A percentile compares a stretch with the other conserved stretches of the same genome.
Evolutionary conservation across 2,888 invertebrate species (phyloP).

Genomic region (Ferrisia virgata): DNA sequence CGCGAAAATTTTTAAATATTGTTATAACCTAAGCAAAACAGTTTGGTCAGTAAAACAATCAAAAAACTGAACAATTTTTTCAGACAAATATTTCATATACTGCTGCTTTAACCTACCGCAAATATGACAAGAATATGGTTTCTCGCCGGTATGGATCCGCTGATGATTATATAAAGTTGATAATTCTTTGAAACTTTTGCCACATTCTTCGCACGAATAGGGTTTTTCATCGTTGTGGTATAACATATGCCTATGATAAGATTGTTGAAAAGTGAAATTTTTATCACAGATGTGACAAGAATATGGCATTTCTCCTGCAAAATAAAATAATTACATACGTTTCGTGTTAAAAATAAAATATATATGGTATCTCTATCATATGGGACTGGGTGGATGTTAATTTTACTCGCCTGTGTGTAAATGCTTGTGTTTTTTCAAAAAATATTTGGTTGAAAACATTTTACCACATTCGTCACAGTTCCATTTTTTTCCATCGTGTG

Average conservation of each 20-base stretch:
- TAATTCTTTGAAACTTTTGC: slow-evolving; percentile 68
- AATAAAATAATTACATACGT: slow-evolving; percentile 48
- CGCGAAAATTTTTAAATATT: neutral
- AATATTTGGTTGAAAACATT: slow-evolving; percentile 84
- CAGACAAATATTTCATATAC: neutral
- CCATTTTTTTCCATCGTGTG: slow-evolving; percentile 73
- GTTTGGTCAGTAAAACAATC: too few relatives aligned
- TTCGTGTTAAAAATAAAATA: neutral
- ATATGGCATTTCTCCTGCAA: slow-evolving; percentile 80
- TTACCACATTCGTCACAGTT: slow-evolving; percentile 81
- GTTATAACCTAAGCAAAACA: too few relatives aligned
- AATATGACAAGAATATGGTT: slow-evolving; percentile 81
- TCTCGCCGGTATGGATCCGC: slow-evolving; percentile 72
- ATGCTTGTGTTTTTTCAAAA: slow-evolving; percentile 82
- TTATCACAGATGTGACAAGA: slow-evolving; percentile 76
- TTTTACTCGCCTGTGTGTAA: slow-evolving; percentile 69
- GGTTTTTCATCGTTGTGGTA: slow-evolving; percentile 86
- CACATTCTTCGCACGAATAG: slow-evolving; percentile 70
- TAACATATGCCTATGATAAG: slow-evolving; percentile 81
- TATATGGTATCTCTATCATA: neutral
- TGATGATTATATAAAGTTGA: slow-evolving; percentile 38
- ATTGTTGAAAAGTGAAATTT: slow-evolving; percentile 85
- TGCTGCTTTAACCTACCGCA: slow-evolving; percentile 63
- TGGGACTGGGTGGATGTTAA: neutral
- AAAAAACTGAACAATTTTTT: too few relatives aligned